Conservation (phyloP, 2,797 vertebrate species). For the Gymnopithys bicolor region DNA sequence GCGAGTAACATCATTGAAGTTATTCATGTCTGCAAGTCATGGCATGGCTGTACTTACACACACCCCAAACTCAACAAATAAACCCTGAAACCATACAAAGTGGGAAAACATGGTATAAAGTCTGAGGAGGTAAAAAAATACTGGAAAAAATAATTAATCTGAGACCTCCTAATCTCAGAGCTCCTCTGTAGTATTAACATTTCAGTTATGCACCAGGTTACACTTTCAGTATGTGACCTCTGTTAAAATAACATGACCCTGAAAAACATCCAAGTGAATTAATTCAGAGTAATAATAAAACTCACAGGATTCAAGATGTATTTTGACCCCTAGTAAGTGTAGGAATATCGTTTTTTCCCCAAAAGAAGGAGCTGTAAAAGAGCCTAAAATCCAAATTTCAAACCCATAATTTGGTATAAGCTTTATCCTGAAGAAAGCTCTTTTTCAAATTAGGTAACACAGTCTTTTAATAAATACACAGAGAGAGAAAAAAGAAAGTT, state of each 20-base stretch:
- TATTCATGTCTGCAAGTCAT: background rate
- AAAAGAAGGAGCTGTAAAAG: background rate
- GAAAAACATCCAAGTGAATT: background rate
- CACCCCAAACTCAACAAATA: background rate
- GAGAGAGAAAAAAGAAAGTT: background rate
- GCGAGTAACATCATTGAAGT: background rate
- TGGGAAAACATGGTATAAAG: background rate
- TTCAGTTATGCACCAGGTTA: background rate
- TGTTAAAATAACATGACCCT: background rate
- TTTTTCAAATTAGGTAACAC: background rate
- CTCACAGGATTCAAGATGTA: background rate
- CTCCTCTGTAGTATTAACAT: background rate
- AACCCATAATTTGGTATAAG: background rate
- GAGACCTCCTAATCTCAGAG: background rate
- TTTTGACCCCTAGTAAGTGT: background rate
- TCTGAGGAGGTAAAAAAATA: background rate
- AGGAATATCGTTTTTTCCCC: background rate
- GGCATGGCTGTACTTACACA: background rate
- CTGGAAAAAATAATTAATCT: background rate
- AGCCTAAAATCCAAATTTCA: background rate
- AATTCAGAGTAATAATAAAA: background rate
- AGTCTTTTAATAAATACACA: background rate
- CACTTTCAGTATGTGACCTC: background rate
- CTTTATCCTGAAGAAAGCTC: background rate
- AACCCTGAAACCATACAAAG: background rate